Conservation (phyloP, 2,888 invertebrate genomes). For the Meiosimyza platycephala region DNA sequence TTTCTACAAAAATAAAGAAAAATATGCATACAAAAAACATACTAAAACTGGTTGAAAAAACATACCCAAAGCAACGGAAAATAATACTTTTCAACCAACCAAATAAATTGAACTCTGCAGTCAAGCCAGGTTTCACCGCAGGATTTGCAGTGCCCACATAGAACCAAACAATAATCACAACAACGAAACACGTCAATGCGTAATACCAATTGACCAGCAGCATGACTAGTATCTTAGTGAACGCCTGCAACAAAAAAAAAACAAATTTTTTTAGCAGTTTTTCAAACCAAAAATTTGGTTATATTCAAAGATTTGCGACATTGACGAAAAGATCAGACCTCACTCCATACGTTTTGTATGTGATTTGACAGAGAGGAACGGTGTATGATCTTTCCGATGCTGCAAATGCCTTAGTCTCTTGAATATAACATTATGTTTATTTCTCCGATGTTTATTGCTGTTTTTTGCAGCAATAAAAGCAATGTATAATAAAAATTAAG, state of each 20-base stretch:
- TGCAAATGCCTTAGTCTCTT: not conserved
- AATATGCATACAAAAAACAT: not conserved
- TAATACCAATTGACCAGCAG: conserved; percentile 94
- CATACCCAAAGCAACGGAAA: conserved; percentile 81
- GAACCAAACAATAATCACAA: conserved; percentile 88
- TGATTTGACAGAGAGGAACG: not conserved
- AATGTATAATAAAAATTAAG: too few species aligned
- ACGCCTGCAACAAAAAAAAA: conserved; percentile 73
- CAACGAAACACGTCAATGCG: conserved; percentile 84
- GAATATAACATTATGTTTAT: not conserved
- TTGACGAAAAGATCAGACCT: not conserved
- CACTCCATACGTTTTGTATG: not conserved
- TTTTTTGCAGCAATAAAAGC: too few species aligned
- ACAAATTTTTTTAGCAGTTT: not conserved
- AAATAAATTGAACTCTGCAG: conserved; percentile 84
- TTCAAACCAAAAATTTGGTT: not conserved
- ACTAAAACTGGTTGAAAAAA: conserved; percentile 29
- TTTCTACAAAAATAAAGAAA: conserved; percentile 69
- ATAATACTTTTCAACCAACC: conserved; percentile 80
- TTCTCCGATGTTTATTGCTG: too few species aligned
- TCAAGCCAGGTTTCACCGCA: conserved; percentile 92
- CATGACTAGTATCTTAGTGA: conserved; percentile 89
- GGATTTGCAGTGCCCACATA: conserved; percentile 97
- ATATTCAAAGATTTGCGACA: not conserved
- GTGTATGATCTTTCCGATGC: not conserved